These are phyloP conservation scores for Drosophila ambigua DNA, from an alignment of 1,140 invertebrate genomes.

Conservation along the genomic window DNA sequence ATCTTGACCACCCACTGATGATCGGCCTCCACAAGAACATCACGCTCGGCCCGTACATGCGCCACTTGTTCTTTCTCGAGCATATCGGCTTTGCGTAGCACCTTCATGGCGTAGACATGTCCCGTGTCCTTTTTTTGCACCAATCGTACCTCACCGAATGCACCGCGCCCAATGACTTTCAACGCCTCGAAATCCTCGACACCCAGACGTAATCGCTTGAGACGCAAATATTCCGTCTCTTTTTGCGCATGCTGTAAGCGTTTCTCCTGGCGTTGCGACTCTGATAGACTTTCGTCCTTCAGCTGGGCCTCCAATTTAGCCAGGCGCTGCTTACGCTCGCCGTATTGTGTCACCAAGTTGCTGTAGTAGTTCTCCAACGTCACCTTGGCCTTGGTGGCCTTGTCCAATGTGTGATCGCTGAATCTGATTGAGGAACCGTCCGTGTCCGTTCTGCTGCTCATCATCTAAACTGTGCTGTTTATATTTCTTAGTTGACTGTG, in stretches of 20 bases:
- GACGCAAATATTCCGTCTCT: constrained; percentile 98
- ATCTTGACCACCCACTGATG: constrained; percentile 99
- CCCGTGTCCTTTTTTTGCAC: constrained; percentile 99
- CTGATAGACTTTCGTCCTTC: constrained; percentile 95
- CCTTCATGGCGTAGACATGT: constrained; percentile 99
- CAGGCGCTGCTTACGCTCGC: constrained; percentile 97
- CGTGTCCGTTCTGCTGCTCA: constrained; percentile 79
- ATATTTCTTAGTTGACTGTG: constrained; percentile 31
- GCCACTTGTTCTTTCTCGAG: constrained; percentile 99
- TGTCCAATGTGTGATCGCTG: constrained; percentile 98
- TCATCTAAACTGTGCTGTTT: constrained; percentile 71
- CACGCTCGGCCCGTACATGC: constrained; percentile 98
- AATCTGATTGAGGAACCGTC: constrained; percentile 89
- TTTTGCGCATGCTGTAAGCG: constrained; percentile 98
- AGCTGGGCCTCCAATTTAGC: constrained; percentile 97
- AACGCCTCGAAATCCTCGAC: constrained; percentile 99
- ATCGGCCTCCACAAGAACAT: constrained; percentile 99
- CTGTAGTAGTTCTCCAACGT: constrained; percentile 99
- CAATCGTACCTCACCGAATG: constrained; percentile 98
- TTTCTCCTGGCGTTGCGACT: constrained; percentile 94
- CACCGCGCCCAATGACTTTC: constrained; percentile 97
- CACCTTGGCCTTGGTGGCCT: constrained; percentile 99
- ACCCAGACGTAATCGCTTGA: constrained; percentile 97
- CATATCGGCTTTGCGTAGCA: constrained; percentile 99
- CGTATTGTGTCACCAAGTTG: constrained; percentile 98